These are phyloP conservation scores for Acronicta leporina DNA, from an alignment of 2,888 invertebrate genomes.

Conservation along the genomic window DNA sequence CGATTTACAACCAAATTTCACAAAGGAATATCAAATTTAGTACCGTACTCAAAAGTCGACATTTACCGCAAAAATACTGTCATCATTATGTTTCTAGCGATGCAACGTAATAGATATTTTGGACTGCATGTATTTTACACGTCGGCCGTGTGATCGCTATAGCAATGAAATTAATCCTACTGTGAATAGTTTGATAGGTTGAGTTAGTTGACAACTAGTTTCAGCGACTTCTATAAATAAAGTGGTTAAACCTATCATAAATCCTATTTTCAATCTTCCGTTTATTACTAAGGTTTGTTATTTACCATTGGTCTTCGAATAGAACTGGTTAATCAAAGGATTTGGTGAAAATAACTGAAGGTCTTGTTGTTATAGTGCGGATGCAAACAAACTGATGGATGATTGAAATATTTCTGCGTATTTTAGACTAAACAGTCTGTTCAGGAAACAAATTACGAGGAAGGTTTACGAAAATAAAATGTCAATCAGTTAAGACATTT, in stretches of 20 bases:
- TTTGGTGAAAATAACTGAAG: conserved; percentile 45
- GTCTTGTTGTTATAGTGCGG: conserved; percentile 31
- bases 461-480: conserved; percentile 27
- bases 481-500: conserved; percentile 17
- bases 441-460: conserved; percentile 33
- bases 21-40: conserved; percentile 21
- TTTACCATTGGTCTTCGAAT: conserved; percentile 31
- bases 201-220: not conserved
- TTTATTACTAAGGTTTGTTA: conserved; percentile 28
- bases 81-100: too few species aligned
- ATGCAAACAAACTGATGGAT: conserved; percentile 29
- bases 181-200: too few species aligned
- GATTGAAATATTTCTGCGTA: conserved; percentile 42
- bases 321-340: conserved; percentile 37
- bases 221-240: not conserved
- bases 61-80: too few species aligned
- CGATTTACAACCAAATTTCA: conserved; percentile 17
- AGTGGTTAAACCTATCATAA: conserved; percentile 11
- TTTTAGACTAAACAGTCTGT: conserved; percentile 27
- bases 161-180: not conserved
- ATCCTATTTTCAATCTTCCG: conserved; percentile 23
- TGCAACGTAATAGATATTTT: too few species aligned
- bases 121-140: too few species aligned
- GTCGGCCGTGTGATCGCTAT: not conserved
- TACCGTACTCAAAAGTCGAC: not conserved